Base-by-base conservation (phyloP, 1,140 invertebrate genomes). In the Copidosoma floridanum region DNA sequence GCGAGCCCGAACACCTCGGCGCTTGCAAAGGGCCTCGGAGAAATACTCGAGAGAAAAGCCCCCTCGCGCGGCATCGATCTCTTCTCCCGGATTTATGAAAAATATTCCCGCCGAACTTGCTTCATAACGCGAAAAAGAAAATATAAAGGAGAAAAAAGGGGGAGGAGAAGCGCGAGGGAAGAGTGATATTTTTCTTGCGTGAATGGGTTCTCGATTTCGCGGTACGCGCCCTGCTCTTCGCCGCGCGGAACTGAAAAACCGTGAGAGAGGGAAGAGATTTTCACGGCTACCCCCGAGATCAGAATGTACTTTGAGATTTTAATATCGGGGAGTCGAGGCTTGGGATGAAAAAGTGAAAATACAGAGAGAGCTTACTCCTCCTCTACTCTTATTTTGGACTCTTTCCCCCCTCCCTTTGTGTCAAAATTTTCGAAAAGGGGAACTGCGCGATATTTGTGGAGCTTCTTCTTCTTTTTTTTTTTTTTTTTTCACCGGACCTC, bases 271-370 rank as follows among this genome's bases (percentile, higher is more conserved):
- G 41, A 12, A 16, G 18, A 20, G 41, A 41, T 44, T 55, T 55
- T 46, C 26, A 43, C 24, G 38, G 37, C 40, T 53, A 41, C 37
- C 37, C 37, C 37, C 41, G 38, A 55, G 53, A 55, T 55, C 41
- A 55, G 53, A 55, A 44, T 55, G 41, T 46, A 46, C 53, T 55
- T 32, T 32, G 27, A 27, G 53, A 55, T 55, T 55, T 55, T 55
- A 55, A 55, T 55, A 55, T 55, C 53, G 27, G 23, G n/a, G 18
- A 44, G 53, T 55, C 38, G 18, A 29, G 27, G n/a, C 23, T 26
- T 3, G n/a, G 46, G 41, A 46, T 32, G 40, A 55, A 55, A 46
- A 52, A 38, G 35, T 23, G 40, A 48, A 38, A 23, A 35, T 6
- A 20, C 2, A 21, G 12, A 23, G n/a, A 41, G 37, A 41, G 5